Conservation (phyloP, 2,888 invertebrate species). For the Seira musarum region DNA sequence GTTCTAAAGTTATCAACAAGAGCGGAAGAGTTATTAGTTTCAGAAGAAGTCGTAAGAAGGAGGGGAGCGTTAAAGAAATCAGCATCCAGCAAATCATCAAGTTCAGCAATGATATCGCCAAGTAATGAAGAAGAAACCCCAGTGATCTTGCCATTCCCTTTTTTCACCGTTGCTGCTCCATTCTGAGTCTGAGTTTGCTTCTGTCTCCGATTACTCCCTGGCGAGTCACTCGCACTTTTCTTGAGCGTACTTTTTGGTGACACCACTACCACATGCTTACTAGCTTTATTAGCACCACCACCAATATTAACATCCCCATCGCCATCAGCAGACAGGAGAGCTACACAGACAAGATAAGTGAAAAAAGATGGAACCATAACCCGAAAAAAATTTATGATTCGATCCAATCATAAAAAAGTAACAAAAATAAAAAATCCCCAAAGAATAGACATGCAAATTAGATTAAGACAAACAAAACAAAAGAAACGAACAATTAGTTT, state of each 20-base stretch:
- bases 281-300: conserved; percentile 30
- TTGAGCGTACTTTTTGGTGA: conserved; percentile 15
- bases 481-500: conserved; percentile 11
- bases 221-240: conserved; percentile 9
- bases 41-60: conserved; percentile 17
- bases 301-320: conserved; percentile 33
- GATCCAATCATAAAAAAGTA: background rate
- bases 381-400: conserved; percentile 43
- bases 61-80: conserved; percentile 61
- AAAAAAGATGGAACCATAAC: conserved; percentile 48
- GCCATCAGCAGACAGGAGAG: conserved; percentile 15
- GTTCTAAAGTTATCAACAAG: conserved; percentile 38
- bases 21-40: conserved; percentile 18
- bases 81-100: conserved; percentile 67
- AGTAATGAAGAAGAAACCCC: conserved; percentile 60
- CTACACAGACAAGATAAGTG: conserved; percentile 44
- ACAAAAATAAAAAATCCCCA: background rate
- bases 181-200: conserved; percentile 19
- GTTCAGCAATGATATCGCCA: conserved; percentile 68
- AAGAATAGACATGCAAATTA: conserved; percentile 9
- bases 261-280: background rate
- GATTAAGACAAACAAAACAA: conserved; percentile 9
- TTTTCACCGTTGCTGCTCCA: background rate
- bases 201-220: conserved; percentile 44
- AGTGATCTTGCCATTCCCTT: conserved; percentile 50